Base-by-base conservation (phyloP, 2,888 invertebrate genomes). In the Apotomis capreana region DNA sequence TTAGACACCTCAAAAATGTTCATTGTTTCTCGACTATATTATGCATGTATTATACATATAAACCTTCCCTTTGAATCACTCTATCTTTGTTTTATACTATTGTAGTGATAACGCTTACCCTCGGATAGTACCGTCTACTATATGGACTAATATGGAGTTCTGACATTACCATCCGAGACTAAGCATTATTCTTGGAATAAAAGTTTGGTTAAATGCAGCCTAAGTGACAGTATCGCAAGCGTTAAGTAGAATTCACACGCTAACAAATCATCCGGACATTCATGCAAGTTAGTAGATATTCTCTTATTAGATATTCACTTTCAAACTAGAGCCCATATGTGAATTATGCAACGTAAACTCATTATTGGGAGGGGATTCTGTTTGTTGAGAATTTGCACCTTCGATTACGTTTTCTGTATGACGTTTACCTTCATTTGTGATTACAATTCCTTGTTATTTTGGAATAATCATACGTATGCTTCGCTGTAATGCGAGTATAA, bases 381-480 rank as follows among this genome's bases (percentile, higher is more conserved):
- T 12, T 15, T 13, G 51, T 49, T 62, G 13, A 40, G 12, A 15
- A 51, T 68, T 60, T 10, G 26, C 59, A 61, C 60, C 44, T 63
- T 58, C 8, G 4, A 40, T 40, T 46, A 69, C 6, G 37, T 12
- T 69, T 49, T 59, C 52, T 37, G 59, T 52, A 13, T 15, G 4
- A 13, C 49, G 51, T 63, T 63, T 52, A 10, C 52, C 44, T 46
- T 44, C 59, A 10, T 12, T 4, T 60, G 6, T 4, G 3, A 44
- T 44, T 26, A 44, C n/a, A 6, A 26, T 57, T 13, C 10, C 13
- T 10, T n/a, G 3, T 44, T 8, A 26, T 13, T 52, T 9, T n/a
- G n/a, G 15, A 52, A 10, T 15, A 51, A 3, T 9, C 40, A 57
- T 37, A 12, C 6, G 3, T 5, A 57, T 4, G 5, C 8, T 26